Evolutionary conservation across 2,888 invertebrate species (phyloP), one percentile per base, ranked within the genome.

Genomic region (Leptopilina drosophilae): DNA sequence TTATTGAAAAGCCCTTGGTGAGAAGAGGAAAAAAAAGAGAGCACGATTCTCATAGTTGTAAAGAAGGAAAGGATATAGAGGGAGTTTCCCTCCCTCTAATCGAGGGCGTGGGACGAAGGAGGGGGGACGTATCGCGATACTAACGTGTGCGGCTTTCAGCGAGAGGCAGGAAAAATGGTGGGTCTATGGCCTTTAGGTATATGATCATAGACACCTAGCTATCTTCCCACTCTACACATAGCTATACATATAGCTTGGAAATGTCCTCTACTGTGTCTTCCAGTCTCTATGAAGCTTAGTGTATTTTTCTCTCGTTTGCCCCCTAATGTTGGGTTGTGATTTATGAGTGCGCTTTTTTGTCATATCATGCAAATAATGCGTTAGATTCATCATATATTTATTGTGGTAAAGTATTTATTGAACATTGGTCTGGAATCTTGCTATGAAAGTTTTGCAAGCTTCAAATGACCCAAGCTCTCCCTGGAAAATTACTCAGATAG

Each of bases 211-310:
- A 64, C 64, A 73, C 64, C 64, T 80, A 80, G 81, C 80, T 82
- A 82, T 82, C 81, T 82, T 80, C 5, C 75, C 77, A 87, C 87
- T 87, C 87, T 80, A 82, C 56, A 73, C 85, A 85, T 33, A 33
- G 85, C 42, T 88, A 87, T 86, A 85, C 33, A 2, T 33, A 33
- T 33, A 33, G 85, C 84, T 88, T 84, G 88, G 87, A 88, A 87
- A 86, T 85, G 87, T 84, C 83, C 80, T 78, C 82, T 82, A 76
- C 78, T 75, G 78, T 77, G 79, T 81, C 80, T 78, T 33, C 81
- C 79, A 80, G 9, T 81, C 81, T 80, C 65, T 75, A 67, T 79
- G 62, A 40, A n/a, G 46, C 77, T 40, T 62, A 77, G 77, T 80
- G 79, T 81, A 76, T 64, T 77, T 78, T 64, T 64, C 77, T 59